Conservation (phyloP, 2,888 invertebrate species). For the Aspidiotus rigidus region DNA sequence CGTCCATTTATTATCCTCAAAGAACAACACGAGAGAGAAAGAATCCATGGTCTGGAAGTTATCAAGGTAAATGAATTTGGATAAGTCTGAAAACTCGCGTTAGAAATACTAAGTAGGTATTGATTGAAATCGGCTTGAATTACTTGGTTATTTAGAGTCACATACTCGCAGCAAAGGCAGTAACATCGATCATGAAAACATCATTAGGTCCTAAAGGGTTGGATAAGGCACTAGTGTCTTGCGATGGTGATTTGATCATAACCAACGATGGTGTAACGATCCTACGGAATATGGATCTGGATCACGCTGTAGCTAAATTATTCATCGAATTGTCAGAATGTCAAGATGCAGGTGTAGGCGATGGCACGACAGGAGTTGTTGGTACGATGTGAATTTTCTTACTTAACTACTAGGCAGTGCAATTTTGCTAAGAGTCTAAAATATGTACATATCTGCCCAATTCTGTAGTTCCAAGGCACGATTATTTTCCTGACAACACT, state of each 20-base stretch:
- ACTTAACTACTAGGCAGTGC: not conserved
- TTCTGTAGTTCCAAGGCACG: too few relatives aligned
- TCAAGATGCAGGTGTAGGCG: slow-evolving; percentile 98
- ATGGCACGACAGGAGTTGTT: slow-evolving; percentile 98
- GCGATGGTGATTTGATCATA: slow-evolving; percentile 93
- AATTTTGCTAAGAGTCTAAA: too few relatives aligned
- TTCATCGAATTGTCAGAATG: slow-evolving; percentile 97
- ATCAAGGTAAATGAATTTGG: slow-evolving; percentile 68
- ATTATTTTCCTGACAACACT: too few relatives aligned
- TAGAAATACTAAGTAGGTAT: too few relatives aligned
- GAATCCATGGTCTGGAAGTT: slow-evolving; percentile 91
- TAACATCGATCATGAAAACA: slow-evolving; percentile 78
- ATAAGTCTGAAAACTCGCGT: too few relatives aligned
- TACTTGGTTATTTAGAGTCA: slow-evolving; percentile 56
- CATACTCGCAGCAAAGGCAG: slow-evolving; percentile 87
- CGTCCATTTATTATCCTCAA: slow-evolving; percentile 93
- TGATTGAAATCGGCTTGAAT: too few relatives aligned
- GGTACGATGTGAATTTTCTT: slow-evolving; percentile 43
- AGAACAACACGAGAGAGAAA: slow-evolving; percentile 88
- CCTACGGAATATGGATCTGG: slow-evolving; percentile 95
- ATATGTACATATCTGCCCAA: too few relatives aligned
- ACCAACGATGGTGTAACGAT: slow-evolving; percentile 99
- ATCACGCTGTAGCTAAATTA: slow-evolving; percentile 94
- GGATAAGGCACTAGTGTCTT: slow-evolving; percentile 94
- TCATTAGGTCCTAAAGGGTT: slow-evolving; percentile 94